Evolutionary conservation across 64 coral and sea anemone species (phyloP).

Genomic region (Anthopleura sola): DNA sequence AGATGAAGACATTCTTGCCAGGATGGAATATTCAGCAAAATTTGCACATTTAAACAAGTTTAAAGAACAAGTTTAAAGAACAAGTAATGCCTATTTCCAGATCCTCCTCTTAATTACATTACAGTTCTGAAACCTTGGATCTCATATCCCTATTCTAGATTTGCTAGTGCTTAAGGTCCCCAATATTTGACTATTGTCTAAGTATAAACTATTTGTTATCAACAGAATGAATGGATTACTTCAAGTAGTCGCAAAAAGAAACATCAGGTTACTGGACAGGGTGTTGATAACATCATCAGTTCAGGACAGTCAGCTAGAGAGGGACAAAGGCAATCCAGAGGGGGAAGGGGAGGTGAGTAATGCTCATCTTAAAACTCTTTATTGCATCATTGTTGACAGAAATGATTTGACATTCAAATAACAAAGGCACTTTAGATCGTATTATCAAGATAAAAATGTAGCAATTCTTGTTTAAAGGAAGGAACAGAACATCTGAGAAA

Average conservation of each 20-base stretch:
- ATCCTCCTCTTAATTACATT: no score
- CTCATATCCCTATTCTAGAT: no score
- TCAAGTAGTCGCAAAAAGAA: conserved; percentile 94
- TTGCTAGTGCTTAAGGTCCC: no score
- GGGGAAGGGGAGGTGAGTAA: conserved; percentile 22
- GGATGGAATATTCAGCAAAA: no score
- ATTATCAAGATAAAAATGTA: background rate
- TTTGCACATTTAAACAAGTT: no score
- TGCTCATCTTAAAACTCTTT: background rate
- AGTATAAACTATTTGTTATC: background rate
- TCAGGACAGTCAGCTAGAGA: conserved; percentile 29
- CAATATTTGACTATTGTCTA: no score
- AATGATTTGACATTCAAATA: no score
- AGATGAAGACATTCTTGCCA: no score
- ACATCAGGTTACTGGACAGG: conserved; percentile 63
- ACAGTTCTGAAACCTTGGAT: no score
- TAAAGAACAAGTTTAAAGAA: no score
- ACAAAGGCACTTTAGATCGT: background rate
- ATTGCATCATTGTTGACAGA: no score
- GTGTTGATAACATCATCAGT: conserved; percentile 66
- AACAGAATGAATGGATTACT: conserved; percentile 91
- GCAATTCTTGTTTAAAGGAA: background rate
- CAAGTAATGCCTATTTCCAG: no score
- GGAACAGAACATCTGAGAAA: conserved; percentile 37
- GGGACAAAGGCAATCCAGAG: conserved; percentile 32